phyloP scores from a whole-genome alignment of 2,113 vertebrate species.

The Syngnathus scovelli region DNA sequence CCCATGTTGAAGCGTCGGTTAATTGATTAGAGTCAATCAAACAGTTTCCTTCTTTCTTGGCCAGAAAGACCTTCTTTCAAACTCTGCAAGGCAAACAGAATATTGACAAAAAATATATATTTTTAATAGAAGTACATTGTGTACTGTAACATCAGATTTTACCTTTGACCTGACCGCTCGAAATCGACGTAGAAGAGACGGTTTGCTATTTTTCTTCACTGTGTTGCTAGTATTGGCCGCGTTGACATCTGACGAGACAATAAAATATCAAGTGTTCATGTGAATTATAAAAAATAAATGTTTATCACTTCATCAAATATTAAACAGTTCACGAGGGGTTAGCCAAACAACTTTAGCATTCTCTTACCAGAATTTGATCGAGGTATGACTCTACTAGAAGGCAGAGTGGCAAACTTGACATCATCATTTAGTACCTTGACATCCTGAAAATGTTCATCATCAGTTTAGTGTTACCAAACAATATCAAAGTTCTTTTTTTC shows the following conservation, averaged over 20 bases:
- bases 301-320: not conserved
- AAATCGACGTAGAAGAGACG: constrained; percentile 73
- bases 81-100: constrained; percentile 69
- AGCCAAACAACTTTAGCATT: constrained; percentile 2
- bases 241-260: constrained; percentile 65
- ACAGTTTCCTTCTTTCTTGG: constrained; percentile 87
- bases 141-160: constrained; percentile 2
- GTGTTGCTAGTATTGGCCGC: constrained; percentile 81
- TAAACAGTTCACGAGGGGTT: not conserved
- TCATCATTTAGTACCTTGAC: constrained; percentile 75
- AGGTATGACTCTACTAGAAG: constrained; percentile 43
- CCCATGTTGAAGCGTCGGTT: too few species aligned
- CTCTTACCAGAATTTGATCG: constrained; percentile 65
- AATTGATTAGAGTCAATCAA: constrained; percentile 66
- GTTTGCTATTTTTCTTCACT: constrained; percentile 70
- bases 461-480: not conserved
- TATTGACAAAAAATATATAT: not conserved
- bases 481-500: not conserved
- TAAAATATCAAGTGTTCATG: not conserved
- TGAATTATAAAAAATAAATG: not conserved
- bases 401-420: constrained; percentile 77
- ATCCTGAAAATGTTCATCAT: constrained; percentile 75
- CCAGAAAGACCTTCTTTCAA: constrained; percentile 87
- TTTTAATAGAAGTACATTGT: not conserved
- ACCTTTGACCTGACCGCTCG: constrained; percentile 86